Evolutionary conservation across 2,888 invertebrate species (phyloP), one percentile per base, ranked within the genome.

Genomic region (Cataglyphis rosenhaueri): DNA sequence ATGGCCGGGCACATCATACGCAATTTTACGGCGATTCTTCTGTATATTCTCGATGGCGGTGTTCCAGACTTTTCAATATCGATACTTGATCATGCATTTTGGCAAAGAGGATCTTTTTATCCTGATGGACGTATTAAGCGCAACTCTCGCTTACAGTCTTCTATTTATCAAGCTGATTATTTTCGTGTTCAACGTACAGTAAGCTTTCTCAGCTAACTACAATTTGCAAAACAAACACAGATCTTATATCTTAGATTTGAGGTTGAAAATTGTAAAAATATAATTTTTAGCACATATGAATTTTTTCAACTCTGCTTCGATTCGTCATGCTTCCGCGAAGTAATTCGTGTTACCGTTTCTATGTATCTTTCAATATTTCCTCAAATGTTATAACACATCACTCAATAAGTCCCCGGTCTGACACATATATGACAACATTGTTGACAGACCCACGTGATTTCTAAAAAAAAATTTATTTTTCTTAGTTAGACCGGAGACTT

Each of bases 61-160:
- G 3, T 41, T 86, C 12, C 86, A 86, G 44, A 52, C 3, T 25
- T 87, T 70, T 75, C 82, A 86, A 29, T 87, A 86, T 57, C 52
- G 21, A 3, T 83, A 88, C 12, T 8, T 88, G 15, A 29, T 88
- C 10, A 18, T 48, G 18, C 78, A 70, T 29, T 84, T 55, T 9
- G 21, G 38, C n/a, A 57, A 55, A 8, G 44, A 62, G 0, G 68
- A 48, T 32, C 41, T 88, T 3, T 35, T 57, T 2, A 21, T 62
- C 0, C 29, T 74, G 15, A 65, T 82, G n/a, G 86, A 88, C 10
- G 65, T 61, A 8, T 4, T 88, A 18, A 82, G 86, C 32, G 35
- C 44, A 2, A n/a, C 81, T n/a, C 9, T 88, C 35, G 65, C 76
- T 10, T 83, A 88, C n/a, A 82, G 32, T 25, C 52, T 84, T 18